phyloP scores from a whole-genome alignment of 2,797 vertebrate genomes.

The Octomys mimax region DNA sequence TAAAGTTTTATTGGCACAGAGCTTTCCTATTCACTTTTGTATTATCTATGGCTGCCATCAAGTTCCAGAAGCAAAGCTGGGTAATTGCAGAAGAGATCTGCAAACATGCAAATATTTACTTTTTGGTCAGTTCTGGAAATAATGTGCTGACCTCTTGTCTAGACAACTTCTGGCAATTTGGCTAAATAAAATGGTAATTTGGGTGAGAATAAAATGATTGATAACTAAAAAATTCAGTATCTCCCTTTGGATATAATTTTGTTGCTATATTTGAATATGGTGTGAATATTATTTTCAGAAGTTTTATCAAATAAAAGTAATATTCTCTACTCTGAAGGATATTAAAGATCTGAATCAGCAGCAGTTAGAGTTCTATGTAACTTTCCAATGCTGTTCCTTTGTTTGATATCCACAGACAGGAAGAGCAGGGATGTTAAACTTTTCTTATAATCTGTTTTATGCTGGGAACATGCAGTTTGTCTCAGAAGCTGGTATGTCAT shows the following conservation, averaged over 20 bases:
- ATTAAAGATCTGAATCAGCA: constrained; percentile 62
- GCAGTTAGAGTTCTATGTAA: background rate
- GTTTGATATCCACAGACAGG: background rate
- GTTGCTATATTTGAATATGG: constrained; percentile 65
- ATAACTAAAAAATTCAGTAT: constrained; percentile 49
- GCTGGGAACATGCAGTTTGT: background rate
- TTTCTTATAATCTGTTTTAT: constrained; percentile 10
- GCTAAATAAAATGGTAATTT: constrained; percentile 59
- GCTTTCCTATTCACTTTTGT: background rate
- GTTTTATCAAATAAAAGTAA: constrained; percentile 72
- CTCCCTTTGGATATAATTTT: constrained; percentile 59
- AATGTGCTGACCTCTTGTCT: background rate
- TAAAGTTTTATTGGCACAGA: constrained; percentile 61
- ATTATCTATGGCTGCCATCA: background rate
- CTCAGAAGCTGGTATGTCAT: background rate
- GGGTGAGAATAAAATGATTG: constrained; percentile 44
- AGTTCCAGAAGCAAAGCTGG: background rate
- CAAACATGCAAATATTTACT: constrained; percentile 47
- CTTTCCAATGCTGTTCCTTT: constrained; percentile 24
- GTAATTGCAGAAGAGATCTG: background rate
- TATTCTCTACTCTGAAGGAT: constrained; percentile 38
- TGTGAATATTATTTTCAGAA: constrained; percentile 63
- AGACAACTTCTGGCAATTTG: background rate
- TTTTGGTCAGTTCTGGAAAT: background rate
- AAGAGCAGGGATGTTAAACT: constrained; percentile 30